Percentiles rank a stretch among this genome's conserved stretches.
phyloP scores from a whole-genome alignment of 1,140 invertebrate genomes.

The Matsumurasca onukii region DNA sequence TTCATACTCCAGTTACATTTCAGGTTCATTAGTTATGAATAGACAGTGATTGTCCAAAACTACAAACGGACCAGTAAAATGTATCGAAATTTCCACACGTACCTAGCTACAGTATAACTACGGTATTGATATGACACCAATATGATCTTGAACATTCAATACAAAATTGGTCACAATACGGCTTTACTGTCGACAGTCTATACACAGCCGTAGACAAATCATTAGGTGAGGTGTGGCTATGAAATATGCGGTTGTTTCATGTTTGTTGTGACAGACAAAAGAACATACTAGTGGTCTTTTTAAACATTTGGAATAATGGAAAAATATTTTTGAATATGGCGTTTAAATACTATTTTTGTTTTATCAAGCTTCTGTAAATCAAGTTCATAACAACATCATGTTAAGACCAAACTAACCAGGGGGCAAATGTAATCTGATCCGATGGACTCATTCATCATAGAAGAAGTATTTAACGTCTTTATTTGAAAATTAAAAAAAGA shows the following conservation, averaged over 20 bases:
- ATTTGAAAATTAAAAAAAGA: no score
- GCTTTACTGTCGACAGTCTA: background rate
- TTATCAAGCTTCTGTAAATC: no score
- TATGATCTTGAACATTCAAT: background rate
- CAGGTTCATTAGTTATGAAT: background rate
- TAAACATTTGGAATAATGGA: background rate
- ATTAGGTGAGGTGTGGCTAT: background rate
- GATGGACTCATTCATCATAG: no score
- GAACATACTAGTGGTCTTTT: background rate
- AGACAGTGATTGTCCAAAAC: slow-evolving; percentile 21
- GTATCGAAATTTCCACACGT: slow-evolving; percentile 9
- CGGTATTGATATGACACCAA: slow-evolving; percentile 25
- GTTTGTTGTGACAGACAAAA: background rate
- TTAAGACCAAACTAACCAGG: no score
- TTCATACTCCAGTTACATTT: background rate
- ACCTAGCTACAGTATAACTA: slow-evolving; percentile 1
- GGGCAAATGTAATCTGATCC: no score
- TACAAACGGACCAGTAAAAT: background rate
- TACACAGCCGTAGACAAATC: background rate
- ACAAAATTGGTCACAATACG: slow-evolving; percentile 8
- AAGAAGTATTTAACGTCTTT: no score
- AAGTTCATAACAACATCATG: no score
- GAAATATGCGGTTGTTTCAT: background rate
- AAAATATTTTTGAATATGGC: background rate
- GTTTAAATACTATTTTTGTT: no score